A percentile compares a stretch with the other conserved stretches of the same genome.
phyloP scores from a whole-genome alignment of 2,888 invertebrate species.

The Neoitamus cyanurus region DNA sequence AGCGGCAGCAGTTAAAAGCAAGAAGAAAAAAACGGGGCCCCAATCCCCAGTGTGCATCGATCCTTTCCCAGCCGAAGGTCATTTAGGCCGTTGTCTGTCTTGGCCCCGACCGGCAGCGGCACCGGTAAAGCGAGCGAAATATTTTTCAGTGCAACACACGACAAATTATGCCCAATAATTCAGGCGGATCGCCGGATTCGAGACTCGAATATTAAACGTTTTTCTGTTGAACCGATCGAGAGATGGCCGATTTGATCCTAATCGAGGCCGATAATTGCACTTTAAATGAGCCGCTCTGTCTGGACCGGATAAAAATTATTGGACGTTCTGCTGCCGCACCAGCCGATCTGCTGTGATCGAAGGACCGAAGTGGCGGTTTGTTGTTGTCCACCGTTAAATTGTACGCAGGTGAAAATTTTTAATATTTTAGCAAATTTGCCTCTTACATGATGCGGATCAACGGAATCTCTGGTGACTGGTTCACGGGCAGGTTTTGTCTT shows the following conservation, averaged over 20 bases:
- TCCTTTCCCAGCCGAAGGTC: not conserved
- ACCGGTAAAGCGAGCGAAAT: not conserved
- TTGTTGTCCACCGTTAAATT: not conserved
- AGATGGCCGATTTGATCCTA: slow-evolving; percentile 29
- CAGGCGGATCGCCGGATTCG: not conserved
- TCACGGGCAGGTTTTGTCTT: not conserved
- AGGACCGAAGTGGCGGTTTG: not conserved
- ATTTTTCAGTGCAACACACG: slow-evolving; percentile 19
- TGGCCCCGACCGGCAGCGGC: not conserved
- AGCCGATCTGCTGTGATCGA: not conserved
- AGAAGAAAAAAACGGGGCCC: not conserved
- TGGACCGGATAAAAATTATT: slow-evolving; percentile 6
- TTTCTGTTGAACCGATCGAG: slow-evolving; percentile 22
- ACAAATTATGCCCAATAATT: slow-evolving; percentile 46
- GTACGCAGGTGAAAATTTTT: slow-evolving; percentile 32
- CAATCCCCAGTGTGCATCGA: not conserved
- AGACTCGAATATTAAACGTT: slow-evolving; percentile 38
- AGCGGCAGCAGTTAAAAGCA: not conserved
- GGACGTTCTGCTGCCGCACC: not conserved
- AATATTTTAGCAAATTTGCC: not conserved
- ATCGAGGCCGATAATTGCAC: slow-evolving; percentile 45
- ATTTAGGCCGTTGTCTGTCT: not conserved
- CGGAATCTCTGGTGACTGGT: not conserved
- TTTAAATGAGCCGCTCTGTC: slow-evolving; percentile 36
- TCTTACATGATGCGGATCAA: not conserved